phyloP scores from a whole-genome alignment of 2,888 invertebrate genomes.

The Bombylius major region DNA sequence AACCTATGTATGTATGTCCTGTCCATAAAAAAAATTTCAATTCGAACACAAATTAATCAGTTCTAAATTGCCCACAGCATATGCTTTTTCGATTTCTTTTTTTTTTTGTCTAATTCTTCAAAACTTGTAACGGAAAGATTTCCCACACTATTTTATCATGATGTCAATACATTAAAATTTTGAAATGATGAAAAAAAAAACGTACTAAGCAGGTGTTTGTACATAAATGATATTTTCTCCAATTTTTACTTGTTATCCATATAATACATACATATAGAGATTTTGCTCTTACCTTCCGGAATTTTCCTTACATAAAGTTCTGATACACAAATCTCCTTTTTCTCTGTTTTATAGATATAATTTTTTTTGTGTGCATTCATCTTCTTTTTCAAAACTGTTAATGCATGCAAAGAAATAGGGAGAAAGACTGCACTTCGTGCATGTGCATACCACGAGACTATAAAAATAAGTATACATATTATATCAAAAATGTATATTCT shows the following conservation, averaged over 20 bases:
- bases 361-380: too few species aligned
- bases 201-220: slow-evolving; percentile 2
- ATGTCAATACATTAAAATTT: background rate
- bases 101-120: too few species aligned
- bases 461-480: background rate
- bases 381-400: background rate
- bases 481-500: too few species aligned
- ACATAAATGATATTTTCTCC: background rate
- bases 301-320: background rate
- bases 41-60: too few species aligned
- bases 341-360: too few species aligned
- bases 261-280: too few species aligned
- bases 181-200: background rate
- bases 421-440: slow-evolving; percentile 6
- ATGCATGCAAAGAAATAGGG: background rate
- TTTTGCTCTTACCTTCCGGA: background rate
- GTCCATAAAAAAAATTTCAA: too few species aligned
- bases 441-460: slow-evolving; percentile 8
- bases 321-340: background rate
- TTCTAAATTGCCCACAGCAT: too few species aligned
- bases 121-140: slow-evolving; percentile 6
- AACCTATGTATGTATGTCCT: too few species aligned
- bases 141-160: slow-evolving; percentile 4
- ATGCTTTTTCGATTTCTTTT: too few species aligned
- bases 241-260: background rate